Evolutionary conservation across 2,888 invertebrate species (phyloP).

Genomic region (Agrochola circellaris): DNA sequence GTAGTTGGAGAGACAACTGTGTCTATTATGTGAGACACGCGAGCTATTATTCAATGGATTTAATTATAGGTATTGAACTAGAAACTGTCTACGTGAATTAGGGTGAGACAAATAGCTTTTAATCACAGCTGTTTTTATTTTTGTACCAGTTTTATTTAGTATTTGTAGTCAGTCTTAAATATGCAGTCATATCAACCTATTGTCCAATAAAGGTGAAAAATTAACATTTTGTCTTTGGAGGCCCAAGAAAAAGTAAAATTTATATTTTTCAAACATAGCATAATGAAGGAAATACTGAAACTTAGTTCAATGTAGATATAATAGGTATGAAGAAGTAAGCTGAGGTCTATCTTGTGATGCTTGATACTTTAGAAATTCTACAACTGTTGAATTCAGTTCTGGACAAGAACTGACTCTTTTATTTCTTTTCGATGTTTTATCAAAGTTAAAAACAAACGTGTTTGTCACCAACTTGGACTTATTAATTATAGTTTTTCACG

Average conservation of each 20-base stretch:
- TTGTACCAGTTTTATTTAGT: neutral
- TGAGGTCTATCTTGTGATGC: neutral
- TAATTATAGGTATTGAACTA: conserved; percentile 55
- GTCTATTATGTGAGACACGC: conserved; percentile 55
- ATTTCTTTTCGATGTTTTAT: neutral
- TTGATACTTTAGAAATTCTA: conserved; percentile 2
- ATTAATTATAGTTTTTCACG: conserved; percentile 46
- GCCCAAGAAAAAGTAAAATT: neutral
- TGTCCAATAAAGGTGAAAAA: neutral
- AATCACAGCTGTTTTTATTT: conserved; percentile 11
- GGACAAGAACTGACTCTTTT: neutral
- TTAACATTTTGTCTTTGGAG: neutral
- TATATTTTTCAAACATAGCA: neutral
- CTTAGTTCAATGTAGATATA: neutral
- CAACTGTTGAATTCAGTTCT: neutral
- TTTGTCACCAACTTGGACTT: conserved; percentile 7
- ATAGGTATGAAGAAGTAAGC: neutral
- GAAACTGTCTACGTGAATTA: conserved; percentile 48
- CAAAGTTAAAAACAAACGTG: conserved; percentile 3
- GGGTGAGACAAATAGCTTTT: conserved; percentile 29
- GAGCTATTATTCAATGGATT: conserved; percentile 50
- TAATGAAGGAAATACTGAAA: neutral
- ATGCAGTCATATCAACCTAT: neutral
- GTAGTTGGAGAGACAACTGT: conserved; percentile 39
- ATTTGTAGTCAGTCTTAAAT: neutral